Conservation (phyloP, 2,113 vertebrate genomes). For the Callorhinus ursinus region DNA sequence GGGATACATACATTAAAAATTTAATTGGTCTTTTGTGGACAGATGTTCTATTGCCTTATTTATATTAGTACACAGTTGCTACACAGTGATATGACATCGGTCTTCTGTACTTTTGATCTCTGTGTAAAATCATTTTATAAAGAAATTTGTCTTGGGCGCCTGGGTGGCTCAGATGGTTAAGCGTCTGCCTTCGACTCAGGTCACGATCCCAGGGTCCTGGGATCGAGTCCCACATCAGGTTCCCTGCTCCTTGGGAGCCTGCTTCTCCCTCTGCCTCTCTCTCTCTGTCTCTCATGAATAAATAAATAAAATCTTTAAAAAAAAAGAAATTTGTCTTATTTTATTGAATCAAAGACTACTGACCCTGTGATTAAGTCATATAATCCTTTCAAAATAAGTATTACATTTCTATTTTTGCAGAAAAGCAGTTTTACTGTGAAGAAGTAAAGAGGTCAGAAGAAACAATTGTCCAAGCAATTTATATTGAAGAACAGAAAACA, state of each 20-base stretch:
- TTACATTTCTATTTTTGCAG: neutral
- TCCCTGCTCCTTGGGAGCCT: too few species aligned
- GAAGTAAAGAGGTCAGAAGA: constrained; percentile 1
- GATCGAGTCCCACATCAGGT: too few species aligned
- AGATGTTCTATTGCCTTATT: constrained; percentile 61
- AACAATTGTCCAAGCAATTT: neutral
- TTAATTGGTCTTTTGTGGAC: constrained; percentile 37
- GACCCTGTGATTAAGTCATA: neutral
- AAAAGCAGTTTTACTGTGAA: neutral
- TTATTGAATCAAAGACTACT: neutral
- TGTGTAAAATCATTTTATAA: constrained; percentile 31
- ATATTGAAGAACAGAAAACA: constrained; percentile 31
- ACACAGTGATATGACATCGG: neutral
- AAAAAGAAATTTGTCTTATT: neutral
- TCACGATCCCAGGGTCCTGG: too few species aligned
- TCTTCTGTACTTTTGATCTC: neutral
- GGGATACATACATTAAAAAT: neutral
- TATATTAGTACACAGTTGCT: constrained; percentile 37
- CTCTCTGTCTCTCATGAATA: too few species aligned
- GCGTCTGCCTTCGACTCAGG: too few species aligned
- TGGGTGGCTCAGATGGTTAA: too few species aligned
- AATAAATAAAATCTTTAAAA: too few species aligned
- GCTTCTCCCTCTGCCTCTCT: too few species aligned
- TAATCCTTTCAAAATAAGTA: neutral
- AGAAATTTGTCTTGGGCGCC: neutral